Conservation (phyloP, 2,888 invertebrate genomes). For the Formica aserva region DNA sequence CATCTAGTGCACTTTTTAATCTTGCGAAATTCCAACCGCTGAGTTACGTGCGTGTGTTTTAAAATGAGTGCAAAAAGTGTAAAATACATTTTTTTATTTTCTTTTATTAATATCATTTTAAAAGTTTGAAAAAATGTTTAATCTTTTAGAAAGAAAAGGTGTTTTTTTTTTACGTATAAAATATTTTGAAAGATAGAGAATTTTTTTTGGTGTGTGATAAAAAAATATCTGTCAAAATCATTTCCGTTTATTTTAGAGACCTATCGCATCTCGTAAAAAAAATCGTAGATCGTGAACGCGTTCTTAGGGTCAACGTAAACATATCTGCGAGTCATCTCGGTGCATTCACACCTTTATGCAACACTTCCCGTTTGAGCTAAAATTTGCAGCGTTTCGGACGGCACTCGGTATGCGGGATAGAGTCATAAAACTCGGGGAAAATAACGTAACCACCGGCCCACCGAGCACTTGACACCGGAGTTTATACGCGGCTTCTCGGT, state of each 20-base stretch:
- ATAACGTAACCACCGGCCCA: constrained; percentile 42
- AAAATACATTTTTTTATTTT: not conserved
- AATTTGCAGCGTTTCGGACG: constrained; percentile 4
- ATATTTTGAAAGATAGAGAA: not conserved
- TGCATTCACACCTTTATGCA: not conserved
- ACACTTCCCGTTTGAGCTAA: not conserved
- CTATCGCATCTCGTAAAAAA: not conserved
- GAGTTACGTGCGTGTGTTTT: not conserved
- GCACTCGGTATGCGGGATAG: constrained; percentile 29
- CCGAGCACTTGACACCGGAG: constrained; percentile 45
- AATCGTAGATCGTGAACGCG: not conserved
- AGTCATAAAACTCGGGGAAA: constrained; percentile 48
- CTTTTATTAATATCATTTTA: not conserved
- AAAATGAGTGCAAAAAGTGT: not conserved
- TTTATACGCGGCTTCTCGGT: not conserved
- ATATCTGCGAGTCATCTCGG: constrained; percentile 11
- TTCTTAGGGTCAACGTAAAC: constrained; percentile 3
- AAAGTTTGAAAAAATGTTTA: not conserved
- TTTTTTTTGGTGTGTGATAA: no score
- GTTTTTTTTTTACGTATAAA: not conserved
- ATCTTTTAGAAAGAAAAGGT: not conserved
- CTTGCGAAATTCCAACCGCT: not conserved
- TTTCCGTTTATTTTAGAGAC: not conserved
- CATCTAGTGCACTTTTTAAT: not conserved
- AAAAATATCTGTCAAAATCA: not conserved